Evolutionary conservation across 92 coral and sea anemone genomes (phyloP), one percentile per base, ranked within the genome.

Genomic region (Epizoanthus illoricatus): DNA sequence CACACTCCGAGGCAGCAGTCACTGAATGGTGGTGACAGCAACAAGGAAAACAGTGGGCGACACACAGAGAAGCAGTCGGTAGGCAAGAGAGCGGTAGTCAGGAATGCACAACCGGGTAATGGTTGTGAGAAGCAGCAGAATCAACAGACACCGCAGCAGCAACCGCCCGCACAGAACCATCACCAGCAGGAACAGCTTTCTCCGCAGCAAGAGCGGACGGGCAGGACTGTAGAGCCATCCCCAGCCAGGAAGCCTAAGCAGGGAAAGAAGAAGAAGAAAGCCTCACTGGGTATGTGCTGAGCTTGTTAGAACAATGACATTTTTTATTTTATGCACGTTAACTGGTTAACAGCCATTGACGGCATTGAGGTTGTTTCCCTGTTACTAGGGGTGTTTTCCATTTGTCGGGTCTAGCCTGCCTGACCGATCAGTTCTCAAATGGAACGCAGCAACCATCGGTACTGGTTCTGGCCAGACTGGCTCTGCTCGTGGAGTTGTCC

Each of bases 191-290:
- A 52, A 3, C 56, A 52, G 15, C 13, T 9, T 1, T 15, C 12
- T 2, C 56, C 56, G 10, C 56, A 52, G 12, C 16, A 52, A 13
- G 12, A 21, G 70, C 24, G 21, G 82, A 63, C 28, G 71, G 47
- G 18, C 45, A 63, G 42, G 9, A 12, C 36, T 36, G 15, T 5
- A 58, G 11, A 42, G 9, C 82, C 45, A 2, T 78, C 69, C 12
- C 42, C 71, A 41, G 71, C 59, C 60, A 78, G 21, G 43, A 78
- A 78, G 24, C 45, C 55, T 17, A 62, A 63, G 63, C 82, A 78
- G 33, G 71, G 71, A 23, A 78, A 78, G 71, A 78, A 78, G 47
- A 78, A 78, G 82, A 75, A 75, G 69, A 78, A 78, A 63, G 40
- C 61, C 2, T 78, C 82, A 20, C 52, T 78, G 9, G 82, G 82